phyloP scores from a whole-genome alignment of 1,140 invertebrate genomes.

The Neodiprion fabricii region DNA sequence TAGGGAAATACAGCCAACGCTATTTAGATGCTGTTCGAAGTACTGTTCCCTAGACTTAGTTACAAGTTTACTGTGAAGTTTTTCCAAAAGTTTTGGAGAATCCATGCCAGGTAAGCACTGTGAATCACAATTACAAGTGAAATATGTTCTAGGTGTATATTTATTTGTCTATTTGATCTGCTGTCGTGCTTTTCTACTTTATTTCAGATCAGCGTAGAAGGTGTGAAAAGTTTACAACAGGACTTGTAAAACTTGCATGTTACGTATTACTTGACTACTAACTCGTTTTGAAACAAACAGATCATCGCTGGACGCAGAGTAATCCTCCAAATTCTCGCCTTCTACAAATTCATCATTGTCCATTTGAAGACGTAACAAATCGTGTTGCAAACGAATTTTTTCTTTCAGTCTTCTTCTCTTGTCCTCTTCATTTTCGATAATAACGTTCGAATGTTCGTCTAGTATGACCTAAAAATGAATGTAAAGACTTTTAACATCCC shows the following conservation, averaged over 20 bases:
- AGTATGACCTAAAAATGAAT: conserved; percentile 34
- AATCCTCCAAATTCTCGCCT: conserved; percentile 22
- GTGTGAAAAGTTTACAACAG: too few relatives aligned
- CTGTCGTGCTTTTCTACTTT: too few relatives aligned
- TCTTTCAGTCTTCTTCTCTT: conserved; percentile 30
- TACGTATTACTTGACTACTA: background rate
- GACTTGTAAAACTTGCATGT: too few relatives aligned
- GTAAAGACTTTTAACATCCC: too few relatives aligned
- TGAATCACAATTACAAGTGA: background rate
- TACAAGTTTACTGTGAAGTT: conserved; percentile 34
- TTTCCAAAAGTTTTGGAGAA: conserved; percentile 32
- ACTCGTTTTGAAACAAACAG: background rate
- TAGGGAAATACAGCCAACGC: conserved; percentile 44
- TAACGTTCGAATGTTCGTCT: conserved; percentile 40
- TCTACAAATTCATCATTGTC: background rate
- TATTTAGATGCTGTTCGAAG: conserved; percentile 37
- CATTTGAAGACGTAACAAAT: conserved; percentile 9
- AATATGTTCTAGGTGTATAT: too few relatives aligned
- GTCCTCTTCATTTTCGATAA: conserved; percentile 35
- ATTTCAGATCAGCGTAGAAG: too few relatives aligned
- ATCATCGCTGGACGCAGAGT: conserved; percentile 35
- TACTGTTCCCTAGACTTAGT: conserved; percentile 41
- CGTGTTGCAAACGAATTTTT: conserved; percentile 26
- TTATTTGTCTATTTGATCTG: too few relatives aligned
- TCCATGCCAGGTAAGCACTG: background rate